Evolutionary conservation across 1,140 invertebrate species (phyloP).

Genomic region (Philopotamus ludificatus): DNA sequence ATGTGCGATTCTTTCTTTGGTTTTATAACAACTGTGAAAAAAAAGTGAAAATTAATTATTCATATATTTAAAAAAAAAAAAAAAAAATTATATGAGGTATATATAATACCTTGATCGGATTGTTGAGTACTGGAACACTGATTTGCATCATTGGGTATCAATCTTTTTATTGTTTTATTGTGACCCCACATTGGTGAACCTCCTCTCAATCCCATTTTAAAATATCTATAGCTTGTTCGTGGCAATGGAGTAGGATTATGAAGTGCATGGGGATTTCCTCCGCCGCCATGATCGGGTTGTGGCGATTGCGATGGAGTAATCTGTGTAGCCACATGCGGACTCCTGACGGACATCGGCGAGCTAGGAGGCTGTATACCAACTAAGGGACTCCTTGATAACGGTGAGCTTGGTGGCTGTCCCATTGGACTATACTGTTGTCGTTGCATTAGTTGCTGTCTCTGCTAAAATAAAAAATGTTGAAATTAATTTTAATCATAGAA

Average conservation of each 20-base stretch:
- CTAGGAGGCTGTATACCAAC: conserved; percentile 45
- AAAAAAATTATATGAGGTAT: background rate
- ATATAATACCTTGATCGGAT: conserved; percentile 16
- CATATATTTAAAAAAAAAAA: background rate
- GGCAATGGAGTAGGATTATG: conserved; percentile 56
- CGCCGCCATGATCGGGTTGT: conserved; percentile 47
- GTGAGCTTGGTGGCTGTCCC: conserved; percentile 64
- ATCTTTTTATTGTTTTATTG: conserved; percentile 37
- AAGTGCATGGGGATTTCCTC: conserved; percentile 55
- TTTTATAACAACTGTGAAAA: conserved; percentile 47
- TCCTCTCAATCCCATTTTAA: conserved; percentile 66
- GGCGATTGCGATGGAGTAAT: conserved; percentile 52
- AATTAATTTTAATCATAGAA: background rate
- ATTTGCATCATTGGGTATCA: conserved; percentile 5
- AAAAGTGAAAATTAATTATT: conserved; percentile 9
- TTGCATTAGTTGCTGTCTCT: conserved; percentile 54
- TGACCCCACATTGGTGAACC: conserved; percentile 71
- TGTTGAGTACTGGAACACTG: conserved; percentile 21
- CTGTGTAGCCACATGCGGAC: conserved; percentile 51
- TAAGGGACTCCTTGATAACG: conserved; percentile 64
- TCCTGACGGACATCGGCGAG: conserved; percentile 52
- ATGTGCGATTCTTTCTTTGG: conserved; percentile 55
- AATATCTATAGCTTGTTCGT: conserved; percentile 58
- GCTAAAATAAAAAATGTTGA: conserved; percentile 23
- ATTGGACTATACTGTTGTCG: conserved; percentile 54